A percentile compares a stretch with the other conserved stretches of the same genome.
Conservation (phyloP, 2,888 invertebrate species). For the Tolmerus cingulatus region DNA sequence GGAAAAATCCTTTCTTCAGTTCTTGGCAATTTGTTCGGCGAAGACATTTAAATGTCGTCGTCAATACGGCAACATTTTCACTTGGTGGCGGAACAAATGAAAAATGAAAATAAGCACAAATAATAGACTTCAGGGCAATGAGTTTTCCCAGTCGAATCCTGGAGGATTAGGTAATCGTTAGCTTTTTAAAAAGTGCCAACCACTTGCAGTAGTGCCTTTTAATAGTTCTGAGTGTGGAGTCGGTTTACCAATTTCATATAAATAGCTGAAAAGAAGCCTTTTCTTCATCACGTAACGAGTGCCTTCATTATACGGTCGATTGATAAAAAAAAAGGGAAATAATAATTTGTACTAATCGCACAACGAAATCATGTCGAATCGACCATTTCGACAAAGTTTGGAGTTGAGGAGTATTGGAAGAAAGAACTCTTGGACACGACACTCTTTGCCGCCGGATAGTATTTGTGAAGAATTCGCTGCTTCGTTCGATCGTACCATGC, state of each 20-base stretch:
- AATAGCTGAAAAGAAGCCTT: not conserved
- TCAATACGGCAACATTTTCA: slow-evolving; percentile 2
- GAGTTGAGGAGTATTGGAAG: slow-evolving; percentile 5
- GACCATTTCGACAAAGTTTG: slow-evolving; percentile 14
- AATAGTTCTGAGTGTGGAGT: not conserved
- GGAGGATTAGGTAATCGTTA: not conserved
- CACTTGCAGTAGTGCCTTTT: not conserved
- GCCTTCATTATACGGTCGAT: slow-evolving; percentile 22
- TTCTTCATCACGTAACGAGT: slow-evolving; percentile 1
- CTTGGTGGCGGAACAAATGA: not conserved
- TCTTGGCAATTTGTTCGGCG: not conserved
- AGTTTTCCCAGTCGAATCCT: not conserved
- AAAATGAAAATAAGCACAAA: not conserved
- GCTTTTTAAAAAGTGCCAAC: slow-evolving; percentile 13
- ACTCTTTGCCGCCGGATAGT: slow-evolving; percentile 59
- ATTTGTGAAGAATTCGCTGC: slow-evolving; percentile 59
- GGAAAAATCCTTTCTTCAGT: not conserved
- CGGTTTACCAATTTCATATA: not conserved
- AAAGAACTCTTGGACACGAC: slow-evolving; percentile 59
- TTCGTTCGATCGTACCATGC: slow-evolving; percentile 54
- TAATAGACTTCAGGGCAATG: not conserved
- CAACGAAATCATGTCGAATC: slow-evolving; percentile 9
- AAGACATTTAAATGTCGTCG: slow-evolving; percentile 27
- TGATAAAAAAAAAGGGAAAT: not conserved
- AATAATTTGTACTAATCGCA: not conserved